Evolutionary conservation across 2,888 invertebrate species (phyloP).

Genomic region (Spodoptera picta): DNA sequence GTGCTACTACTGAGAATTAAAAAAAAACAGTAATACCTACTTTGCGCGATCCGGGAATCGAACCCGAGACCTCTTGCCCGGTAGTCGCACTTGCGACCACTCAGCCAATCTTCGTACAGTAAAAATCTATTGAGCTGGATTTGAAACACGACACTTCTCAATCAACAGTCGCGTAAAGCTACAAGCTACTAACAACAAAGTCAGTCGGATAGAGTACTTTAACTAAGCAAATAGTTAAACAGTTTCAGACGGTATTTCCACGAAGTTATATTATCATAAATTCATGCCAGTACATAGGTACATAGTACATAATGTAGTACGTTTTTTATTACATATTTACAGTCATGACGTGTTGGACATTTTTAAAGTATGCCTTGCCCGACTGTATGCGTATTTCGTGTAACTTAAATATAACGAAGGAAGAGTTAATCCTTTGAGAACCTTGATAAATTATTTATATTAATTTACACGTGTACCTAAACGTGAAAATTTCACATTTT

Average conservation of each 20-base stretch:
- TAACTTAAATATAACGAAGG: conserved; percentile 12
- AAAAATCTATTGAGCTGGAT: no score
- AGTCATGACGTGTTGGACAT: conserved; percentile 13
- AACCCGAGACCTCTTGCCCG: no score
- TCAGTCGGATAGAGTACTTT: neutral
- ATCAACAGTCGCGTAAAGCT: neutral
- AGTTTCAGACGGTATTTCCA: neutral
- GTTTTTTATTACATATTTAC: conserved; percentile 21
- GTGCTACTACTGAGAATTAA: no score
- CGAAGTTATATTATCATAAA: conserved; percentile 8
- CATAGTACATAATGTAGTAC: conserved; percentile 15
- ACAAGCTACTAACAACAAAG: neutral
- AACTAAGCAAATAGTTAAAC: conserved; percentile 15
- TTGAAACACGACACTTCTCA: no score
- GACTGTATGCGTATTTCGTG: conserved; percentile 17
- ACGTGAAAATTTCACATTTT: no score
- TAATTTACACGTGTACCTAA: no score
- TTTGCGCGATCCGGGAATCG: no score
- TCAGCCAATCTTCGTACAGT: no score
- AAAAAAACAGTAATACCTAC: no score
- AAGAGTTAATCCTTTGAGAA: conserved; percentile 3
- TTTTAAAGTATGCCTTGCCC: conserved; percentile 17
- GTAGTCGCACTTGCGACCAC: no score
- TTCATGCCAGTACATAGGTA: conserved; percentile 28
- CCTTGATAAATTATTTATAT: no score